Conservation (phyloP, 2,113 vertebrate species). For the Crocuta crocuta region DNA sequence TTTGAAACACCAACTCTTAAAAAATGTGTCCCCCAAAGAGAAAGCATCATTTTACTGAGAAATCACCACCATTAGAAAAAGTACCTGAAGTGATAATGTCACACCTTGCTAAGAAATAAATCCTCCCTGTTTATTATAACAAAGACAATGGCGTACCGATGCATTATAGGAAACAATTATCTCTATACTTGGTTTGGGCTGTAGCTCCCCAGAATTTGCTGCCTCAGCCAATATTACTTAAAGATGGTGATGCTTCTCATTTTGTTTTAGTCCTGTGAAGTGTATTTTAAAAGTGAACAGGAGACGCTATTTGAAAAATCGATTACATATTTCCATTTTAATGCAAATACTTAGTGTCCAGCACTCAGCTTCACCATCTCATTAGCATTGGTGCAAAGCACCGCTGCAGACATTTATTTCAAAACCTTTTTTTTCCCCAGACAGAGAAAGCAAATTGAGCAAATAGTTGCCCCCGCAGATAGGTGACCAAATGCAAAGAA, state of each 20-base stretch:
- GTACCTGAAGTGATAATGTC: background rate
- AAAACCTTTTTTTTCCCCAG: constrained; percentile 28
- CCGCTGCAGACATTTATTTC: constrained; percentile 53
- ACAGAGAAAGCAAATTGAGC: constrained; percentile 58
- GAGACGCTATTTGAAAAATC: constrained; percentile 63
- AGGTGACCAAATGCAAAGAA: background rate
- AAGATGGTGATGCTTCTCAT: constrained; percentile 40
- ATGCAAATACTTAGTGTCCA: constrained; percentile 66
- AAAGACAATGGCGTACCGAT: constrained; percentile 11
- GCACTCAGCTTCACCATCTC: constrained; percentile 10
- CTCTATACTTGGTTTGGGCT: background rate
- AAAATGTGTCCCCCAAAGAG: background rate
- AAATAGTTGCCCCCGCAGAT: background rate
- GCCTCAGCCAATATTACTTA: constrained; percentile 66
- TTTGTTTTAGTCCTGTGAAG: constrained; percentile 52
- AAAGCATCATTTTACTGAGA: background rate
- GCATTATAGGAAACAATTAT: constrained; percentile 52
- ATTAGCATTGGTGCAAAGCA: constrained; percentile 68
- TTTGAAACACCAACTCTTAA: constrained; percentile 1
- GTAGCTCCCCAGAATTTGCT: constrained; percentile 57
- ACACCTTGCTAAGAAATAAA: constrained; percentile 45
- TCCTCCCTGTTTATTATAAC: constrained; percentile 24
- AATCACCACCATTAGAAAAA: background rate
- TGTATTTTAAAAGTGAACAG: constrained; percentile 60
- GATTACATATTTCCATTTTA: constrained; percentile 78